Conservation (phyloP, 2,797 vertebrate genomes). For the Gorsachius magnificus region DNA sequence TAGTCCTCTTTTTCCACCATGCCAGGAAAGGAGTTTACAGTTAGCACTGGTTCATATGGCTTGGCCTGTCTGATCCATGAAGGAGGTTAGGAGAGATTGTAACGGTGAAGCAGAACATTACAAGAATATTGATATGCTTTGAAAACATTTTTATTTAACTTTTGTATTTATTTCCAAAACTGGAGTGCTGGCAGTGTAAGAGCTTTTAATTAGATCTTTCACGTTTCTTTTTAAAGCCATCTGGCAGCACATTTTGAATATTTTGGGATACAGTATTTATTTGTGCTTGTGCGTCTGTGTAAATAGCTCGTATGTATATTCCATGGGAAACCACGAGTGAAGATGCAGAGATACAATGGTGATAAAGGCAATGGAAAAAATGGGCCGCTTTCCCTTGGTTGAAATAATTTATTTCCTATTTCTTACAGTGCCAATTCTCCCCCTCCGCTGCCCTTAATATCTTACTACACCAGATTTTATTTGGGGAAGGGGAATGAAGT, state of each 20-base stretch:
- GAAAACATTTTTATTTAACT: neutral
- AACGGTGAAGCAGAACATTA: neutral
- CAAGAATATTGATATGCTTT: neutral
- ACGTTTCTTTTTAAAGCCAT: constrained; percentile 20
- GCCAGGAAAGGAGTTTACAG: neutral
- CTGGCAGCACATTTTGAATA: constrained; percentile 13
- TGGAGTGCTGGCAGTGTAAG: neutral
- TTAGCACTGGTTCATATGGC: neutral
- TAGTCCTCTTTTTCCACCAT: fast-evolving
- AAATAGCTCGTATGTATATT: neutral
- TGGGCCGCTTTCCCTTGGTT: fast-evolving
- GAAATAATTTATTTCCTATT: neutral
- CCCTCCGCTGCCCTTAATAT: fast-evolving
- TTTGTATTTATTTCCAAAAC: neutral
- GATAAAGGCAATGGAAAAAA: neutral
- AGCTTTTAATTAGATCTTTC: constrained; percentile 24
- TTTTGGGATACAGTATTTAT: neutral
- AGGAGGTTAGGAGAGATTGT: neutral
- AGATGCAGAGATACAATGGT: neutral
- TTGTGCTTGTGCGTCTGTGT: neutral
- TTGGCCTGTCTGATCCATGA: neutral
- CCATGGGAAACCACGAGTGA: neutral
- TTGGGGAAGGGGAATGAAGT: neutral
- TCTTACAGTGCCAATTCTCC: neutral
- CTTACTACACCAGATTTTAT: fast-evolving